Conservation (phyloP, 2,888 invertebrate species). For the Petrolisthes cinctipes region DNA sequence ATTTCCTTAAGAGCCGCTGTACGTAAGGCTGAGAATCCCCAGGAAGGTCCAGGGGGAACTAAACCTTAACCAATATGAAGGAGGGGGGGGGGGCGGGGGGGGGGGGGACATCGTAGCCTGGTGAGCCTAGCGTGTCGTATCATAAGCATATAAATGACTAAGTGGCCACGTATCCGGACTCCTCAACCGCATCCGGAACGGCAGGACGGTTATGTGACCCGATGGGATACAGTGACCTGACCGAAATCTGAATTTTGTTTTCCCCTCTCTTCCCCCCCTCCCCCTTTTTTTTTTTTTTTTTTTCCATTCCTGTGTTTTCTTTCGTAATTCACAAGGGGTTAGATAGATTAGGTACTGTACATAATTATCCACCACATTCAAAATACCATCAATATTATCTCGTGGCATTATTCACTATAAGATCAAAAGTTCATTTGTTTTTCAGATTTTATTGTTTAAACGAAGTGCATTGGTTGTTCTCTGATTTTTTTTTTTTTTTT, state of each 20-base stretch:
- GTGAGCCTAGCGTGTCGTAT: slow-evolving; percentile 44
- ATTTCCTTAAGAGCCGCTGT: slow-evolving; percentile 31
- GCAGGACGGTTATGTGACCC: slow-evolving; percentile 26
- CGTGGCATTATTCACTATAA: no score
- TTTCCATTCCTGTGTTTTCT: neutral
- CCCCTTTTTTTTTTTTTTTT: slow-evolving; percentile 22
- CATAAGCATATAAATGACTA: slow-evolving; percentile 58
- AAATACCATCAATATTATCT: no score
- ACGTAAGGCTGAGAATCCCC: slow-evolving; percentile 41
- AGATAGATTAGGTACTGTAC: no score
- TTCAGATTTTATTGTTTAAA: no score
- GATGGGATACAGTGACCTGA: neutral
- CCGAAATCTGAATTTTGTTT: slow-evolving; percentile 8
- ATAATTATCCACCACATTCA: no score
- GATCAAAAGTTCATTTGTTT: no score
- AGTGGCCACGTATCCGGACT: slow-evolving; percentile 41
- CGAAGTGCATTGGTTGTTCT: no score
- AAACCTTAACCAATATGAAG: slow-evolving; percentile 46
- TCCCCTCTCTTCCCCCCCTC: neutral
- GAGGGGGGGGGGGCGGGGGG: neutral
- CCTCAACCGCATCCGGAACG: slow-evolving; percentile 16
- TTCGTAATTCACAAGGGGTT: no score
- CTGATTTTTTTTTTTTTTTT: no score
- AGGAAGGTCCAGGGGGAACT: slow-evolving; percentile 2
- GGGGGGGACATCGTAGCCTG: slow-evolving; percentile 32